Conservation (phyloP, 2,113 vertebrate species). For the Podiceps cristatus region DNA sequence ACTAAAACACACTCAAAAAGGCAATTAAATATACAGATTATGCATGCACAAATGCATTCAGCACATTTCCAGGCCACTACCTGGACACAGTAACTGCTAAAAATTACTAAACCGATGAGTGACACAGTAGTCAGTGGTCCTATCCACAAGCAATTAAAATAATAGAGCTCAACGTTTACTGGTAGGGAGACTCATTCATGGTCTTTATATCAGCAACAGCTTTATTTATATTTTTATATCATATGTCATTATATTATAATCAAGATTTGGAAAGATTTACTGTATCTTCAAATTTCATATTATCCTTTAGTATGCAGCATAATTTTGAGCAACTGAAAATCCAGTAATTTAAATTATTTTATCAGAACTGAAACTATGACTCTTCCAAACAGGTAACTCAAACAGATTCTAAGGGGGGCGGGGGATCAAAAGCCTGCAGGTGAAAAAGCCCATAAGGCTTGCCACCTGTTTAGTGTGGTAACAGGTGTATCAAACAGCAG, state of each 20-base stretch:
- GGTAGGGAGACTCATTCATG: neutral
- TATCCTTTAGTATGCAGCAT: neutral
- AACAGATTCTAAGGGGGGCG: neutral
- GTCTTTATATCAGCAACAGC: neutral
- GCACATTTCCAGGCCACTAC: neutral
- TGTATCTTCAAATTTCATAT: neutral
- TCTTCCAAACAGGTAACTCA: neutral
- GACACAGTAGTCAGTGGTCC: neutral
- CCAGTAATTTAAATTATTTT: neutral
- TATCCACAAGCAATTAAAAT: neutral
- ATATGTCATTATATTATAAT: neutral
- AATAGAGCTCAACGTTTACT: neutral
- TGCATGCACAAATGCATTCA: neutral
- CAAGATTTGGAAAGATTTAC: neutral
- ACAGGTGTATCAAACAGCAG: slow-evolving; percentile 68
- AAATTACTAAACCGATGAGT: neutral
- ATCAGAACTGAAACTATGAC: neutral
- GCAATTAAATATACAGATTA: neutral
- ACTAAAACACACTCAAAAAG: neutral
- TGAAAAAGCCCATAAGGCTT: slow-evolving; percentile 27
- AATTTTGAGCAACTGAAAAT: neutral
- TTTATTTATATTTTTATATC: neutral
- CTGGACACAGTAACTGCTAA: neutral
- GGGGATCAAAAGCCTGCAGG: slow-evolving; percentile 21
- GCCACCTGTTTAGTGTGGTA: slow-evolving; percentile 59